Conservation (phyloP, 1,140 invertebrate species). For the Drosophila arawakana region DNA sequence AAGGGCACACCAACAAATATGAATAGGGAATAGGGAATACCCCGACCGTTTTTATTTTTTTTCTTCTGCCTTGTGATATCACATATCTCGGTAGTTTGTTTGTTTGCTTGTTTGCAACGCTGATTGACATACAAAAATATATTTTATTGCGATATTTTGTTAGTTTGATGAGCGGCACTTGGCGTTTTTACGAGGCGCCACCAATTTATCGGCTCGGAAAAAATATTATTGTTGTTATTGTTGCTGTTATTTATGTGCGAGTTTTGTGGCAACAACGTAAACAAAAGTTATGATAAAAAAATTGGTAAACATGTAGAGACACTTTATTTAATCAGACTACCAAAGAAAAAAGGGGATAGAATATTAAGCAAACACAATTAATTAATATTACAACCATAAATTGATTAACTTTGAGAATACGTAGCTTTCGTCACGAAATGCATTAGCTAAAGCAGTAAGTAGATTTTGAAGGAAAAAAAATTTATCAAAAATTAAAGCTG, state of each 20-base stretch:
- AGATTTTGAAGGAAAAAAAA: no score
- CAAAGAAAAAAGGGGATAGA: background rate
- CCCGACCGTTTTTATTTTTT: background rate
- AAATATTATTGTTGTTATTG: constrained; percentile 7
- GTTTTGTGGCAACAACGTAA: constrained; percentile 58
- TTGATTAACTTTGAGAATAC: background rate
- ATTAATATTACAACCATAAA: background rate
- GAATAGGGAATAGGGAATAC: constrained; percentile 1
- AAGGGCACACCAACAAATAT: constrained; percentile 2
- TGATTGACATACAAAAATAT: constrained; percentile 73
- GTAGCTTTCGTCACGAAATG: no score
- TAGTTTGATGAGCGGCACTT: constrained; percentile 67
- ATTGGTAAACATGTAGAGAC: constrained; percentile 16
- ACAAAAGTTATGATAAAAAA: constrained; percentile 58
- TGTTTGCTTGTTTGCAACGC: constrained; percentile 43
- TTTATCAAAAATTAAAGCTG: background rate
- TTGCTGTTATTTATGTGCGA: constrained; percentile 56
- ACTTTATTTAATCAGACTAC: constrained; percentile 33
- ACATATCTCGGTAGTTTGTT: constrained; percentile 39
- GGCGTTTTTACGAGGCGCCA: constrained; percentile 55
- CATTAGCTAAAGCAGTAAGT: no score
- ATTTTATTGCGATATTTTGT: constrained; percentile 75
- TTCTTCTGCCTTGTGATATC: background rate
- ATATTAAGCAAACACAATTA: background rate
- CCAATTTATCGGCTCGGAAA: constrained; percentile 68